Percentiles rank a stretch among this genome's conserved stretches.
These are phyloP conservation scores for Rhinogobio ventralis DNA, from an alignment of 2,797 vertebrate species.

Conservation along the genomic window DNA sequence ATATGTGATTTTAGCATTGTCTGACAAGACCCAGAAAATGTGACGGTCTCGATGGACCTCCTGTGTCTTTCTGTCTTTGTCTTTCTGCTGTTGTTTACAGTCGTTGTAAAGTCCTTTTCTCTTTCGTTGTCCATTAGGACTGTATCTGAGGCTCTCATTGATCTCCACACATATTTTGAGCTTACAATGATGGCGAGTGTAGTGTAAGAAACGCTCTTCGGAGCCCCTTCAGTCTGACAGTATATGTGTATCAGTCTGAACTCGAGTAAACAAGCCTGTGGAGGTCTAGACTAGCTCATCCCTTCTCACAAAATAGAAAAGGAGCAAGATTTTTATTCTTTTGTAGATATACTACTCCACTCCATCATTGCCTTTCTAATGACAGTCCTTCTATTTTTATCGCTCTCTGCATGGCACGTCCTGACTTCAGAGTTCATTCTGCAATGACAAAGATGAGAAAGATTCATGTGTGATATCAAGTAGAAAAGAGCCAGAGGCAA, in stretches of 20 bases:
- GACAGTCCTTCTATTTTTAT: constrained; percentile 3
- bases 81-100: constrained; percentile 7
- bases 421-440: constrained; percentile 17
- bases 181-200: constrained; percentile 8
- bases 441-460: constrained; percentile 22
- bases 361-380: constrained; percentile 27
- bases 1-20: not conserved
- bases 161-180: constrained; percentile 4
- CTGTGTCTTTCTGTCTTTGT: not conserved
- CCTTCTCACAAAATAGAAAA: not conserved
- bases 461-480: not conserved
- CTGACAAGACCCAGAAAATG: not conserved
- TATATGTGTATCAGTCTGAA: not conserved
- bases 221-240: not conserved
- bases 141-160: constrained; percentile 11
- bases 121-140: constrained; percentile 24
- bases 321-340: not conserved
- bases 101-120: not conserved
- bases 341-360: not conserved
- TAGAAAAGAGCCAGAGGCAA: constrained; percentile 7
- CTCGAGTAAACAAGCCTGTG: not conserved
- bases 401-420: not conserved
- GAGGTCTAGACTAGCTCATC: not conserved
- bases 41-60: not conserved
- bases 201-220: constrained; percentile 11